Percentiles rank a stretch among this genome's conserved stretches.
Evolutionary conservation across 2,888 invertebrate genomes (phyloP).

Genomic region (Unio pictorum): DNA sequence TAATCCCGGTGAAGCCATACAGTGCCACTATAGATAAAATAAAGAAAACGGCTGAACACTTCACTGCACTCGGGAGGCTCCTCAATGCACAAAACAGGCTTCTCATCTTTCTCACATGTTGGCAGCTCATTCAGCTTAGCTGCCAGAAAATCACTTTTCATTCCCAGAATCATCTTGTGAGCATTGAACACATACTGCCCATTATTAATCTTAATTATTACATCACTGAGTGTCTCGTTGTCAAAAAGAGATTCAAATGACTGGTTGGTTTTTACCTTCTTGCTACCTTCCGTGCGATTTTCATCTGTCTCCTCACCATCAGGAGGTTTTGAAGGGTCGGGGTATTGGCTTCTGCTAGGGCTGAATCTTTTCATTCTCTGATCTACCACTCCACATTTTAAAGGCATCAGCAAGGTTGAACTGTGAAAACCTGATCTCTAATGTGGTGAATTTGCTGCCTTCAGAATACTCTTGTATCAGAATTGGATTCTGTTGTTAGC

Average conservation of each 20-base stretch:
- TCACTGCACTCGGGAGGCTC: conserved; percentile 62
- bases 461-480: too few species aligned
- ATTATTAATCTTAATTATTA: conserved; percentile 55
- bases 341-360: conserved; percentile 47
- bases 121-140: conserved; percentile 50
- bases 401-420: too few species aligned
- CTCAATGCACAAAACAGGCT: conserved; percentile 50
- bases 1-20: conserved; percentile 66
- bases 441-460: too few species aligned
- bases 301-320: conserved; percentile 42
- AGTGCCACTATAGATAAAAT: conserved; percentile 68
- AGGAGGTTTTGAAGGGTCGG: conserved; percentile 58
- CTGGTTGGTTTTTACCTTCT: conserved; percentile 60
- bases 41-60: conserved; percentile 66
- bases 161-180: conserved; percentile 62
- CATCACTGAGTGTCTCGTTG: conserved; percentile 59
- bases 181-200: conserved; percentile 58
- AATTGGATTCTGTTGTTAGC: too few species aligned
- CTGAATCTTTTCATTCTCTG: conserved; percentile 58
- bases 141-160: conserved; percentile 60
- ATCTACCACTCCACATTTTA: too few species aligned
- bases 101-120: conserved; percentile 27
- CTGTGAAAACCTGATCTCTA: too few species aligned
- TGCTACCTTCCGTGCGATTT: conserved; percentile 40
- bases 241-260: conserved; percentile 63